phyloP scores from a whole-genome alignment of 2,888 invertebrate genomes.

The Tachystola acroxantha region DNA sequence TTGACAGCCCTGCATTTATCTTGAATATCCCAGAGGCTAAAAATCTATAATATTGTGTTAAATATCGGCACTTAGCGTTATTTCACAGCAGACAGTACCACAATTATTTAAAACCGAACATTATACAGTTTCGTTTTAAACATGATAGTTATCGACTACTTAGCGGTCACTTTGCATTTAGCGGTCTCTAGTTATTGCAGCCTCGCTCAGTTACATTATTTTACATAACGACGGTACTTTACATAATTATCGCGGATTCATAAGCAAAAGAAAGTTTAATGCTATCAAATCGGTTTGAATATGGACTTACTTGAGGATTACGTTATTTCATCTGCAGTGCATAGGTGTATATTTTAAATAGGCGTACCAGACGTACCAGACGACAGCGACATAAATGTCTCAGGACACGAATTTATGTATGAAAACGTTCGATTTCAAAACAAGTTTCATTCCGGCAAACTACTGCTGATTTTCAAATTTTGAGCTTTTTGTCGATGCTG shows the following conservation, averaged over 20 bases:
- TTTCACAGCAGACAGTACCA: neutral
- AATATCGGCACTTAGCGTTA: slow-evolving; percentile 1
- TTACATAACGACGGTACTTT: slow-evolving; percentile 29
- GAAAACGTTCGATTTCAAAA: too few relatives aligned
- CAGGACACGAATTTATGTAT: too few relatives aligned
- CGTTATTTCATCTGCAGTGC: too few relatives aligned
- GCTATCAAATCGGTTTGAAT: slow-evolving; percentile 26
- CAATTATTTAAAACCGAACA: neutral
- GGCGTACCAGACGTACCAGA: too few relatives aligned
- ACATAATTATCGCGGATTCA: slow-evolving; percentile 50
- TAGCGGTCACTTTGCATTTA: slow-evolving; percentile 9
- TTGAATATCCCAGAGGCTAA: too few relatives aligned
- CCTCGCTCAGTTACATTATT: slow-evolving; percentile 13
- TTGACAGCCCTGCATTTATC: too few relatives aligned
- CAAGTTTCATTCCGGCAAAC: too few relatives aligned
- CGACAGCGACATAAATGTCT: too few relatives aligned
- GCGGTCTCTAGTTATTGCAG: slow-evolving; percentile 1
- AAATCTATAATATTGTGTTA: neutral
- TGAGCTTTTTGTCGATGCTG: too few relatives aligned
- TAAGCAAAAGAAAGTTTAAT: slow-evolving; percentile 35
- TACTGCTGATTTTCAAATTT: too few relatives aligned
- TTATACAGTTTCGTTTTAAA: slow-evolving; percentile 3
- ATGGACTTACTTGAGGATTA: neutral
- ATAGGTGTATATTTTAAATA: too few relatives aligned
- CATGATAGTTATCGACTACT: slow-evolving; percentile 8